Percentiles rank a stretch among this genome's conserved stretches.
Conservation (phyloP, 2,113 vertebrate genomes). For the Orycteropus afer region DNA sequence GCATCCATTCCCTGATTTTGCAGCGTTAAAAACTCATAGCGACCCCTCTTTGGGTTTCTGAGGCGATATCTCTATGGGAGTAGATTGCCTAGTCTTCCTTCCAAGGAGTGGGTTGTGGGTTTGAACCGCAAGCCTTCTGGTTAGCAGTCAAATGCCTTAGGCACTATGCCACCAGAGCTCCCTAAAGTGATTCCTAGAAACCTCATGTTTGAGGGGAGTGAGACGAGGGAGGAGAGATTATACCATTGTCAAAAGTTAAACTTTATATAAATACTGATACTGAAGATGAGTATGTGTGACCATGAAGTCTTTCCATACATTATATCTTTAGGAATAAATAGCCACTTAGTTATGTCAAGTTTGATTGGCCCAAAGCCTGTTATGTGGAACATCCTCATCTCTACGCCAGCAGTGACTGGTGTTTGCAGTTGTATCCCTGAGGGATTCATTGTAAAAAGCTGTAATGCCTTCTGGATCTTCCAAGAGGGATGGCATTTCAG, state of each 20-base stretch:
- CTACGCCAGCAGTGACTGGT: rapidly evolving
- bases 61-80: too few relatives aligned
- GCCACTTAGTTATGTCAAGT: rapidly evolving
- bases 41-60: too few relatives aligned
- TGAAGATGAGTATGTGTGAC: neutral
- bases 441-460: neutral
- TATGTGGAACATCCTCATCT: rapidly evolving
- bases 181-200: too few relatives aligned
- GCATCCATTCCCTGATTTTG: neutral
- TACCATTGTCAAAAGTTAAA: neutral
- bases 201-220: rapidly evolving
- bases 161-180: too few relatives aligned
- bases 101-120: too few relatives aligned
- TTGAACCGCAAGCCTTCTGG: too few relatives aligned
- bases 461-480: too few relatives aligned
- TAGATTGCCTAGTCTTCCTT: too few relatives aligned
- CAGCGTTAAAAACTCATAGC: rapidly evolving
- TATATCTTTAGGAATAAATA: neutral
- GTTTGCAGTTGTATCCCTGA: rapidly evolving
- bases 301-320: neutral
- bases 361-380: rapidly evolving
- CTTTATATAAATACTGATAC: neutral
- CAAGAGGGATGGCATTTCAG: too few relatives aligned
- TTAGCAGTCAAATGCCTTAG: too few relatives aligned
- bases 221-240: too few relatives aligned